phyloP scores from a whole-genome alignment of 2,797 vertebrate genomes.

The Adelosebastes latens region DNA sequence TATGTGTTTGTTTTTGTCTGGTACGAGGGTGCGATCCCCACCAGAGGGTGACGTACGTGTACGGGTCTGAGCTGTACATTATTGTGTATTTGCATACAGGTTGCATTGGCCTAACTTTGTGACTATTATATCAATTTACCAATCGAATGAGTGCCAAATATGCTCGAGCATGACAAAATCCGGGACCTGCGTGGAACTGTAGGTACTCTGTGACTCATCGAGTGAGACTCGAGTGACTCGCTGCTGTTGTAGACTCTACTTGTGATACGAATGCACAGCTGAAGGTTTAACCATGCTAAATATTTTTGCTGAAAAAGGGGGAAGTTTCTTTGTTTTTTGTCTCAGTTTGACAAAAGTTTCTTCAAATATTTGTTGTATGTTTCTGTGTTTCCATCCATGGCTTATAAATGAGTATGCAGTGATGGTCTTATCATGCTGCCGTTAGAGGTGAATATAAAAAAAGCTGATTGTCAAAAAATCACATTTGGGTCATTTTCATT shows the following conservation, averaged over 20 bases:
- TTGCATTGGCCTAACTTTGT: constrained; percentile 73
- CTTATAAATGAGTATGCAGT: constrained; percentile 78
- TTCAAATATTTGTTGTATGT: constrained; percentile 78
- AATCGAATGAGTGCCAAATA: constrained; percentile 82
- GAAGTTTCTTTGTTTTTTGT: constrained; percentile 55
- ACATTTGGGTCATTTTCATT: constrained; percentile 58
- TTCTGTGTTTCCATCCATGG: constrained; percentile 71
- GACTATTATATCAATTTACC: constrained; percentile 75
- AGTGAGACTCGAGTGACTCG: constrained; percentile 55
- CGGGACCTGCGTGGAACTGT: constrained; percentile 41
- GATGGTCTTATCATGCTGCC: constrained; percentile 76
- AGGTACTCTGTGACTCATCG: constrained; percentile 55
- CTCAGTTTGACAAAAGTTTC: constrained; percentile 63
- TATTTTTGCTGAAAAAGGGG: constrained; percentile 70
- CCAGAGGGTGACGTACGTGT: constrained; percentile 54
- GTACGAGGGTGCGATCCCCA: constrained; percentile 47
- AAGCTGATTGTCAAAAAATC: constrained; percentile 60
- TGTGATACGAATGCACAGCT: constrained; percentile 67
- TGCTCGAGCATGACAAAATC: constrained; percentile 65
- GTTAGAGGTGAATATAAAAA: constrained; percentile 71
- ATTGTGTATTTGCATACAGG: constrained; percentile 65
- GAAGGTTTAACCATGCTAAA: constrained; percentile 71
- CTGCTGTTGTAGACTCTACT: constrained; percentile 57
- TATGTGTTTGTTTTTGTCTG: constrained; percentile 48
- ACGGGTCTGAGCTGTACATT: constrained; percentile 62